Percentiles rank a stretch among this genome's conserved stretches.
These are phyloP conservation scores for Melanotaenia maccullochi DNA, from an alignment of 2,797 vertebrate genomes.

Conservation along the genomic window DNA sequence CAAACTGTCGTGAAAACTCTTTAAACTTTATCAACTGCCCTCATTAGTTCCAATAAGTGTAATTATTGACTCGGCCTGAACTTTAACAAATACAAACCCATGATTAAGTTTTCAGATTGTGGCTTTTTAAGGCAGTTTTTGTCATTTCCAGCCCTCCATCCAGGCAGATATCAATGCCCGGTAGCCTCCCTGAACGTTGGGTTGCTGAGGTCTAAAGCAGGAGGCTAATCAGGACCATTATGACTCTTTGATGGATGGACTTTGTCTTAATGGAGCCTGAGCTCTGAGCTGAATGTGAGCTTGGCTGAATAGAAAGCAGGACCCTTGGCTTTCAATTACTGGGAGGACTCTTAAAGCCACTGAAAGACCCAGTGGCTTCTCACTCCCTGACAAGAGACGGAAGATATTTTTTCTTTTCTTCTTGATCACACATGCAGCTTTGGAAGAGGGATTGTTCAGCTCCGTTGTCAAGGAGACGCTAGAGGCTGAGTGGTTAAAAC, in stretches of 20 bases:
- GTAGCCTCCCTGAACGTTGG: slow-evolving; percentile 40
- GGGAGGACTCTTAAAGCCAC: slow-evolving; percentile 40
- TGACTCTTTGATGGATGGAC: slow-evolving; percentile 62
- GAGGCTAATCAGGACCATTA: slow-evolving; percentile 51
- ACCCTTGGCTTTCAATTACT: slow-evolving; percentile 52
- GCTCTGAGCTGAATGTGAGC: slow-evolving; percentile 22
- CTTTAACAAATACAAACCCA: background rate
- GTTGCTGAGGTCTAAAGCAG: slow-evolving; percentile 42
- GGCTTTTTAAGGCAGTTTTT: slow-evolving; percentile 9
- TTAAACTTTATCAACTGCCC: background rate
- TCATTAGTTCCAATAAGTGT: background rate
- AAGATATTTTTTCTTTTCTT: slow-evolving; percentile 29
- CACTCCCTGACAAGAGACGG: slow-evolving; percentile 21
- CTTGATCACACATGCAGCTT: slow-evolving; percentile 16
- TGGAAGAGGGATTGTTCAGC: slow-evolving; percentile 9
- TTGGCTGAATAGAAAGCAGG: slow-evolving; percentile 43
- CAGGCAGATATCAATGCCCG: background rate
- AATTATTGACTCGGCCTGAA: slow-evolving; percentile 16
- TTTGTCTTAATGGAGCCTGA: slow-evolving; percentile 24
- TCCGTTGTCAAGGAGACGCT: slow-evolving; percentile 3
- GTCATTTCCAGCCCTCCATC: slow-evolving; percentile 10
- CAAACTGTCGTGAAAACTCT: slow-evolving; percentile 5
- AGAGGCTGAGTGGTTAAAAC: background rate
- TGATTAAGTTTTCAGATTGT: slow-evolving; percentile 16
- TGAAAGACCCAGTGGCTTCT: slow-evolving; percentile 4